Evolutionary conservation across 2,113 vertebrate genomes (phyloP).

Genomic region (Garra rufa): DNA sequence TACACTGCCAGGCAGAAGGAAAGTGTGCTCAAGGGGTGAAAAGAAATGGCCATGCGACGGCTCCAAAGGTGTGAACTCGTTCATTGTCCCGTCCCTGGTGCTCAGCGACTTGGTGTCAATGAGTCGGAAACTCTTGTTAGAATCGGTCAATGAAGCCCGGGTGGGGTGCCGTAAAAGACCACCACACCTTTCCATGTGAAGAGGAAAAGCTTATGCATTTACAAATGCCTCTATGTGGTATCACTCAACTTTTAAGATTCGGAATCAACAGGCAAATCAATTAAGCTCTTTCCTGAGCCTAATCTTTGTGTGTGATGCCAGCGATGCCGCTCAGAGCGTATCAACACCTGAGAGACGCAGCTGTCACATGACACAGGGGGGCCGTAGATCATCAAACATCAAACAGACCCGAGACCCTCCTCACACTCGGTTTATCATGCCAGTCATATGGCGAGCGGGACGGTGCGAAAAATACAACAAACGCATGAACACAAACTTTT

Average conservation of each 20-base stretch:
- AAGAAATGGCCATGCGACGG: neutral
- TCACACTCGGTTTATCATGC: neutral
- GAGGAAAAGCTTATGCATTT: conserved; percentile 3
- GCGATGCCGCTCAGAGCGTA: neutral
- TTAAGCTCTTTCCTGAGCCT: neutral
- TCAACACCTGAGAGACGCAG: conserved; percentile 14
- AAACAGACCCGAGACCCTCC: neutral
- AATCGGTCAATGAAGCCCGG: conserved; percentile 35
- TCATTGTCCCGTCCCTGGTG: conserved; percentile 52
- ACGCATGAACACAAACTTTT: neutral
- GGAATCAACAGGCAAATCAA: conserved; percentile 21
- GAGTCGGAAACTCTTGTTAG: conserved; percentile 55
- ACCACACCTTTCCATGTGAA: conserved; percentile 14
- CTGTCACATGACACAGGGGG: neutral
- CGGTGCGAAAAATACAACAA: neutral
- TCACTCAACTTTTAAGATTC: conserved; percentile 4
- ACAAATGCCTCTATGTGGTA: conserved; percentile 15
- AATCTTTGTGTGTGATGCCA: neutral
- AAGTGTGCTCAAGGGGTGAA: conserved; percentile 5
- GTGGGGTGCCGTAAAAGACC: conserved; percentile 26
- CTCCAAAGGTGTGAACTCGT: conserved; percentile 53
- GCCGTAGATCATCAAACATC: conserved; percentile 2
- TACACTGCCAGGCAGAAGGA: neutral
- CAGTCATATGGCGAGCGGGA: neutral
- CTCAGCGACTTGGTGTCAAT: conserved; percentile 72